These are phyloP conservation scores for Thinocorus orbignyianus DNA, from an alignment of 2,113 vertebrate species.

Conservation along the genomic window DNA sequence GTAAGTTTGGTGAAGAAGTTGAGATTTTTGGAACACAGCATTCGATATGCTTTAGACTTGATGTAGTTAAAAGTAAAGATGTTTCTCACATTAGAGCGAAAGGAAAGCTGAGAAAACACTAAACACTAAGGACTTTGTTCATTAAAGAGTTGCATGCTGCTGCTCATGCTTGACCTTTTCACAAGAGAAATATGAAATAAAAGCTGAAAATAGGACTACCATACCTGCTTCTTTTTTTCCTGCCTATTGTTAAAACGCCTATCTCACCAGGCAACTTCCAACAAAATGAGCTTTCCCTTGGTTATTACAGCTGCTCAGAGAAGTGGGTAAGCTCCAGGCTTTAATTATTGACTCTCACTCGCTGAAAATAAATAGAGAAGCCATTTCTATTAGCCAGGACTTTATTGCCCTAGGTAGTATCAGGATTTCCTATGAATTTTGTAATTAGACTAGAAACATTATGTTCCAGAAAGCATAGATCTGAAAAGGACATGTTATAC, in stretches of 20 bases:
- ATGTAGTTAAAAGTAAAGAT: neutral
- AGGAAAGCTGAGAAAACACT: conserved; percentile 12
- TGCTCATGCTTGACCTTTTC: conserved; percentile 46
- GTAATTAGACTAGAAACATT: conserved; percentile 49
- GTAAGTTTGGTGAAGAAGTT: neutral
- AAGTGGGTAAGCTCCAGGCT: conserved; percentile 57
- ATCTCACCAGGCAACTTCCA: conserved; percentile 41
- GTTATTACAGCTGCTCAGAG: conserved; percentile 47
- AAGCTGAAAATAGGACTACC: conserved; percentile 31
- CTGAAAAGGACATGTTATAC: conserved; percentile 13
- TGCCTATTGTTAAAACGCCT: conserved; percentile 32
- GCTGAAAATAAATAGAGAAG: conserved; percentile 57
- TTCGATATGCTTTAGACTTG: neutral
- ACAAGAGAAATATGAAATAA: conserved; percentile 35
- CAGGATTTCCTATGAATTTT: conserved; percentile 54
- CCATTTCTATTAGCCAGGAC: conserved; percentile 31
- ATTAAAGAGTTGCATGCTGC: conserved; percentile 39
- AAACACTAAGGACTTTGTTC: neutral
- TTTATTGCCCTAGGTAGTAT: conserved; percentile 37
- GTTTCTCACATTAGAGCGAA: neutral
- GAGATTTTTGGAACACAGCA: neutral
- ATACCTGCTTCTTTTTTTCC: neutral
- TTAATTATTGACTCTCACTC: conserved; percentile 60
- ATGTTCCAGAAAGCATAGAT: conserved; percentile 24
- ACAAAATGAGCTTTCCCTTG: conserved; percentile 47